These are phyloP conservation scores for Limnephilus marmoratus DNA, from an alignment of 2,888 invertebrate species.

Conservation along the genomic window DNA sequence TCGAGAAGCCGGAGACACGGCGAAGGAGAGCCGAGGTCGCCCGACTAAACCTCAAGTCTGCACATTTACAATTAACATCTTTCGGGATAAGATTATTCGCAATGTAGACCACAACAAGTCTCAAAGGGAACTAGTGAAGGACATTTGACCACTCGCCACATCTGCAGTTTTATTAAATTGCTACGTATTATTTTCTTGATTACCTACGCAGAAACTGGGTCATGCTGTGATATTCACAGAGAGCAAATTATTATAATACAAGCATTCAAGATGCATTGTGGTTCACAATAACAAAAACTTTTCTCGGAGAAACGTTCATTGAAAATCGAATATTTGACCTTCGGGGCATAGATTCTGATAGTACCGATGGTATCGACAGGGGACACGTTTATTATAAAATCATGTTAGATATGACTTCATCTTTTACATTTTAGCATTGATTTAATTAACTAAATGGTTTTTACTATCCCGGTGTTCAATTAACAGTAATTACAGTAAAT, in stretches of 20 bases:
- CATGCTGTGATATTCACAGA: slow-evolving; percentile 27
- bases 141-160: slow-evolving; percentile 19
- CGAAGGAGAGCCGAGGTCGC: no score
- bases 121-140: slow-evolving; percentile 5
- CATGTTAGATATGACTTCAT: no score
- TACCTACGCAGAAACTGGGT: slow-evolving; percentile 37
- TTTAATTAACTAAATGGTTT: no score
- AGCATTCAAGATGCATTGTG: not conserved
- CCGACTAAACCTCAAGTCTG: no score
- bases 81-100: not conserved
- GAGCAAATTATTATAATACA: not conserved
- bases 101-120: not conserved
- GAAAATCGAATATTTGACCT: slow-evolving; percentile 8
- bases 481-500: no score
- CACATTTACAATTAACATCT: not conserved
- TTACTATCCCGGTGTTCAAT: no score
- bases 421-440: no score
- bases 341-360: not conserved
- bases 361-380: not conserved
- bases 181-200: slow-evolving; percentile 33
- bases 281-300: not conserved
- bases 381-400: not conserved
- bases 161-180: slow-evolving; percentile 37
- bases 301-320: not conserved
- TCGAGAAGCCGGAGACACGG: no score